phyloP scores from a whole-genome alignment of 1,140 invertebrate genomes.

The Neuroterus valhalla region DNA sequence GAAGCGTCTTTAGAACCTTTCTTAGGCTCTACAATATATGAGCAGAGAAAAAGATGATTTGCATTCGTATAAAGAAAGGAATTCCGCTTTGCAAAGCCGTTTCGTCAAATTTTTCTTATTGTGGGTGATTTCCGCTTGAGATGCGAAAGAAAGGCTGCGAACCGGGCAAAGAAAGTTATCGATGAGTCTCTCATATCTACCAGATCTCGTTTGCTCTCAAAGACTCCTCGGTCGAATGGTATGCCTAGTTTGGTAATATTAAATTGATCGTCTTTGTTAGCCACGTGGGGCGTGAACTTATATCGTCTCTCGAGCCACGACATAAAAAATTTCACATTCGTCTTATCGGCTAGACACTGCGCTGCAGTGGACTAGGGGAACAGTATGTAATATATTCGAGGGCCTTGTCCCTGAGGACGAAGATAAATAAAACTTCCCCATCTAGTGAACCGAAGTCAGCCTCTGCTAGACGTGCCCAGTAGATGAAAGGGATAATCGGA shows the following conservation, averaged over 20 bases:
- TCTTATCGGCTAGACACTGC: conserved; percentile 32
- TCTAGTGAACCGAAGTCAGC: conserved; percentile 38
- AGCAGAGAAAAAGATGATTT: conserved; percentile 20
- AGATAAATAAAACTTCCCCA: conserved; percentile 47
- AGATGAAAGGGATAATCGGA: background rate
- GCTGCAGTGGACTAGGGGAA: conserved; percentile 22
- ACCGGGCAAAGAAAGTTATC: conserved; percentile 7
- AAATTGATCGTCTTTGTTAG: conserved; percentile 26
- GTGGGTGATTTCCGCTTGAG: background rate
- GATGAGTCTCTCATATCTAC: conserved; percentile 9
- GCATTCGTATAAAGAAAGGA: conserved; percentile 29
- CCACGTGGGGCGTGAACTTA: background rate
- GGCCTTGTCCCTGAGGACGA: conserved; percentile 25
- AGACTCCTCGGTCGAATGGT: background rate
- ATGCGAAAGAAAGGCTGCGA: conserved; percentile 14
- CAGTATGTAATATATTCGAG: conserved; percentile 33
- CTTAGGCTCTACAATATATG: background rate
- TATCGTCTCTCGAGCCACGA: conserved; percentile 22
- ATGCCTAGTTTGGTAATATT: conserved; percentile 16
- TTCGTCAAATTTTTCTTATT: background rate
- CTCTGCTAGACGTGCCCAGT: background rate
- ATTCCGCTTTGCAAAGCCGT: conserved; percentile 4
- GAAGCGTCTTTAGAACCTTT: background rate
- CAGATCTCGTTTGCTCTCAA: background rate
- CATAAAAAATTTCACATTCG: conserved; percentile 25